A percentile compares a stretch with the other conserved stretches of the same genome.
Conservation (phyloP, 2,797 vertebrate genomes). For the Pogoniulus pusillus region DNA sequence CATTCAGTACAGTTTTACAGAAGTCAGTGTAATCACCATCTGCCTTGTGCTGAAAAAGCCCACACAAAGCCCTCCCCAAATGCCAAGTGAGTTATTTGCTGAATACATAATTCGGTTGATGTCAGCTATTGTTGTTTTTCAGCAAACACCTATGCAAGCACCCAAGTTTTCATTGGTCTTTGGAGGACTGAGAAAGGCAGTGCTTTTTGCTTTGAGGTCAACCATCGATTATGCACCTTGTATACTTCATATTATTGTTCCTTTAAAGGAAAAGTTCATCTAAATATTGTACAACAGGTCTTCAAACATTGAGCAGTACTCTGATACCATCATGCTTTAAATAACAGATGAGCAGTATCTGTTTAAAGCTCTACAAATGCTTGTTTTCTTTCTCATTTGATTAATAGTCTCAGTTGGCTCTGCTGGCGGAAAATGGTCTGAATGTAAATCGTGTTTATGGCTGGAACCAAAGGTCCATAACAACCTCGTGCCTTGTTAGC, state of each 20-base stretch:
- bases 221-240: neutral
- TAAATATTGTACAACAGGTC: slow-evolving; percentile 37
- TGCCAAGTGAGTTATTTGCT: slow-evolving; percentile 33
- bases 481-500: slow-evolving; percentile 9
- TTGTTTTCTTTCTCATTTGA: slow-evolving; percentile 60
- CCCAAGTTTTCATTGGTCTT: neutral
- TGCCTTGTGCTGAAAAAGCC: slow-evolving; percentile 47
- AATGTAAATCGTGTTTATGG: slow-evolving; percentile 60
- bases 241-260: neutral
- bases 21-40: slow-evolving; percentile 47
- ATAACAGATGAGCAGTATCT: slow-evolving; percentile 43
- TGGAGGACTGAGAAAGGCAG: neutral
- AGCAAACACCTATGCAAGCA: neutral
- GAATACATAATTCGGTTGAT: slow-evolving; percentile 24
- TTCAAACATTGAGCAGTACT: slow-evolving; percentile 22
- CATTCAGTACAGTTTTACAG: slow-evolving; percentile 4
- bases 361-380: slow-evolving; percentile 42
- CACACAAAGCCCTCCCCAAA: slow-evolving; percentile 38
- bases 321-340: slow-evolving; percentile 9
- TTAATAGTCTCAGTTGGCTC: slow-evolving; percentile 53
- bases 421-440: slow-evolving; percentile 44
- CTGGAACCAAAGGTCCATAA: slow-evolving; percentile 9
- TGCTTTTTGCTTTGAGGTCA: neutral
- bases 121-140: slow-evolving; percentile 42
- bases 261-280: slow-evolving; percentile 10